Conservation (phyloP, 2,797 vertebrate species). For the Myoxocephalus aenaeus region DNA sequence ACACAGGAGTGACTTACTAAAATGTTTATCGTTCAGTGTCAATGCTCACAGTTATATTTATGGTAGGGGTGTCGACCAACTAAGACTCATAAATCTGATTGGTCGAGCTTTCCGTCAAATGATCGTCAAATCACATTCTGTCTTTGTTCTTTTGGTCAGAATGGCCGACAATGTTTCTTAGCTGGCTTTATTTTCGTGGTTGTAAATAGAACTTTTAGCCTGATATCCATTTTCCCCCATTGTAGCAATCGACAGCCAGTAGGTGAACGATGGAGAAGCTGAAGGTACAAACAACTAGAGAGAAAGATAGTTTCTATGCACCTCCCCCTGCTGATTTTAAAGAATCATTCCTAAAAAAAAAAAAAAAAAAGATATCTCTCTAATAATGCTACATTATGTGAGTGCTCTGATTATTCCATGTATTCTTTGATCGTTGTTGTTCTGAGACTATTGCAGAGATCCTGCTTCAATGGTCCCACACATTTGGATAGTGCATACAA, state of each 20-base stretch:
- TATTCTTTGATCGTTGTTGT: not conserved
- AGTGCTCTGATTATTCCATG: no score
- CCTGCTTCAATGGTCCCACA: not conserved
- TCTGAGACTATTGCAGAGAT: not conserved
- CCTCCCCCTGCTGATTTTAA: not conserved
- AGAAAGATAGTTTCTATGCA: not conserved
- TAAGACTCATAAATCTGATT: not conserved
- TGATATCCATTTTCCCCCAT: not conserved
- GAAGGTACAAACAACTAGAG: not conserved
- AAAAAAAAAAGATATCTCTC: not conserved
- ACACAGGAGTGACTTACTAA: not conserved
- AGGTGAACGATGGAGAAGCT: not conserved
- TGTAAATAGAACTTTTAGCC: not conserved
- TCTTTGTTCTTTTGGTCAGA: not conserved
- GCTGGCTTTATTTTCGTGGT: not conserved
- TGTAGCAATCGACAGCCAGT: not conserved
- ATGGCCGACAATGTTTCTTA: not conserved
- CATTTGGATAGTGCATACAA: not conserved
- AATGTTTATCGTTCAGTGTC: not conserved
- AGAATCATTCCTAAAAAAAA: not conserved
- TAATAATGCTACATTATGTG: not conserved
- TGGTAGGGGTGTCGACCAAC: not conserved
- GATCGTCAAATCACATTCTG: not conserved
- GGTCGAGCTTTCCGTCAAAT: not conserved
- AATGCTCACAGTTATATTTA: not conserved